Evolutionary conservation across 2,113 vertebrate species (phyloP).

Genomic region (Vulpes lagopus): DNA sequence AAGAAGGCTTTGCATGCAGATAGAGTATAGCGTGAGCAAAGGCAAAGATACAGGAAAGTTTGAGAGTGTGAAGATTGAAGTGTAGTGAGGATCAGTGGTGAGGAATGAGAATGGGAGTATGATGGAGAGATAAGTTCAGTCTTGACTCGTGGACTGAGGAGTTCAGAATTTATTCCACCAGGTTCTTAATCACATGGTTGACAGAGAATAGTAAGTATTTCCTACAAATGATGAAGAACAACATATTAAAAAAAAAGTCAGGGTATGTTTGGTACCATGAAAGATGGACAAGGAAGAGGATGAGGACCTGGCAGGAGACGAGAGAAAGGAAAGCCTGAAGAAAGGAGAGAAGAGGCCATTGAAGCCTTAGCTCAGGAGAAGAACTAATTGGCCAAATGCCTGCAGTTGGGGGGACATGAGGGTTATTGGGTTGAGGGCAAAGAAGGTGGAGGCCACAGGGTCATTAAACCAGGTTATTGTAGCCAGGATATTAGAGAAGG

Average conservation of each 20-base stretch:
- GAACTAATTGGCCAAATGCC: background rate
- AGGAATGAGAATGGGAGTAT: background rate
- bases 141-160: background rate
- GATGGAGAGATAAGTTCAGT: background rate
- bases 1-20: background rate
- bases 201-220: background rate
- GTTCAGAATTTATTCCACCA: background rate
- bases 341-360: too few relatives aligned
- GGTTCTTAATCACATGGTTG: background rate
- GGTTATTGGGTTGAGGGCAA: background rate
- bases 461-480: too few relatives aligned
- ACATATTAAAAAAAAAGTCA: background rate
- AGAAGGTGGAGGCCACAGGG: background rate
- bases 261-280: background rate
- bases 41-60: background rate
- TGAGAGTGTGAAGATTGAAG: background rate
- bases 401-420: background rate
- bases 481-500: too few relatives aligned
- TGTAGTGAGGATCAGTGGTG: background rate
- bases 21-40: background rate
- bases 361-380: too few relatives aligned
- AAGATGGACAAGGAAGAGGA: too few relatives aligned
- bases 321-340: background rate
- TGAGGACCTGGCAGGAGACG: background rate
- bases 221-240: too few relatives aligned